Evolutionary conservation across 2,888 invertebrate species (phyloP), one percentile per base, ranked within the genome.

Genomic region (Noctua janthina): DNA sequence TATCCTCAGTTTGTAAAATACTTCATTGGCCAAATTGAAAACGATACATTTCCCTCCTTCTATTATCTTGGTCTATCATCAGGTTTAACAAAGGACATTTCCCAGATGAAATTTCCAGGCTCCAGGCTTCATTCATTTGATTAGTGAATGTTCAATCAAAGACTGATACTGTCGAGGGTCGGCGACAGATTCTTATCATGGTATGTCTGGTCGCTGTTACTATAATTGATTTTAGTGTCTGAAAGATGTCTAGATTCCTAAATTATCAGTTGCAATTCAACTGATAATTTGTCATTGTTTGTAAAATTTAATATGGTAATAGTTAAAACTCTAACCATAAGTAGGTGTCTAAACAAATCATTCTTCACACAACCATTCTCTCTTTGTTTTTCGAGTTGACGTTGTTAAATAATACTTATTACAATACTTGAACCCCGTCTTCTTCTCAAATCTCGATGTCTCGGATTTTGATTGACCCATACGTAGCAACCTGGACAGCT

Each of bases 81-180:
- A 54, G 69, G 2, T 43, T 13, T 70, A 73, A 87, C 73, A 87
- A 87, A 84, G 49, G 51, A 20, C n/a, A 66, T 74, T 64, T 72
- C 15, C 51, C n/a, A 67, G 68, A 80, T 79, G 56, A 79, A 84
- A 77, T 73, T 76, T 69, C 62, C 15, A 69, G 73, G 15, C 23
- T 54, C 20, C 39, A 77, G 46, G 17, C 54, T 56, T 66, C 29
- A 76, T 84, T 84, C n/a, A 79, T 64, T 84, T 62, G 56, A 62
- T 76, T 76, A 72, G 62, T 70, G 73, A 83, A 76, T 78, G 56
- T 78, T 78, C 64, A 86, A 83, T 86, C 83, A 86, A 66, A 35
- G 20, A n/a, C 51, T 74, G 83, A 78, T 84, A 86, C 39, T 82
- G 62, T 82, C 66, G 35, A 59, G 51, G 67, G 64, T 74, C 20